Conservation (phyloP, 1,140 invertebrate genomes). For the Leptinotarsa defecta region DNA sequence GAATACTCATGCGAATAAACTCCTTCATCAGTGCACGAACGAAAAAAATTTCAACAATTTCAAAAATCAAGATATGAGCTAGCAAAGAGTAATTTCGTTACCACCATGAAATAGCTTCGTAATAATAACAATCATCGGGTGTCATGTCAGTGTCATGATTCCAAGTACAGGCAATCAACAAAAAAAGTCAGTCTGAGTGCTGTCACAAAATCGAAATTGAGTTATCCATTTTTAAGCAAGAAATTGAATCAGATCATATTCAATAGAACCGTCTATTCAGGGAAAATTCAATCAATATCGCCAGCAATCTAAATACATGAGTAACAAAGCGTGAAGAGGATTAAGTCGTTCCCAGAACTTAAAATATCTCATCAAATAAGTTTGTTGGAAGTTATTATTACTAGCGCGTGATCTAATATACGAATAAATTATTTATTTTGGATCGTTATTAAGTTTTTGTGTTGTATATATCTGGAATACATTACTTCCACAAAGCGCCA, state of each 20-base stretch:
- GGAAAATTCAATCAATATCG: slow-evolving; percentile 10
- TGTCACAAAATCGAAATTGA: neutral
- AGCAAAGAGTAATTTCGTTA: too few relatives aligned
- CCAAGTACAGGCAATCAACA: neutral
- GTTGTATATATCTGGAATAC: slow-evolving; percentile 21
- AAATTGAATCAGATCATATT: neutral
- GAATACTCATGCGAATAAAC: too few relatives aligned
- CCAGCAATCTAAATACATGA: neutral
- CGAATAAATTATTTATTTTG: slow-evolving; percentile 22
- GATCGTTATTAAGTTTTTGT: slow-evolving; percentile 11
- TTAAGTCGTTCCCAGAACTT: slow-evolving; percentile 20
- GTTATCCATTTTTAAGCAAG: neutral
- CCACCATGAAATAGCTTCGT: too few relatives aligned
- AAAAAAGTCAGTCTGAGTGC: neutral
- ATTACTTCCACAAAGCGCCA: neutral
- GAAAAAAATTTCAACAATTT: too few relatives aligned
- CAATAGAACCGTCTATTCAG: neutral
- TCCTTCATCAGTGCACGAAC: too few relatives aligned
- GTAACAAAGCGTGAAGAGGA: slow-evolving; percentile 19
- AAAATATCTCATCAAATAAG: slow-evolving; percentile 25
- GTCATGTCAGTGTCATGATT: too few relatives aligned
- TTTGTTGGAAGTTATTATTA: slow-evolving; percentile 16
- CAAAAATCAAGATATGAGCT: too few relatives aligned
- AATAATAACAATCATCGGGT: too few relatives aligned
- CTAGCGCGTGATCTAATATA: slow-evolving; percentile 21